Conservation (phyloP, 1,140 invertebrate genomes). For the Caerostris darwini region DNA sequence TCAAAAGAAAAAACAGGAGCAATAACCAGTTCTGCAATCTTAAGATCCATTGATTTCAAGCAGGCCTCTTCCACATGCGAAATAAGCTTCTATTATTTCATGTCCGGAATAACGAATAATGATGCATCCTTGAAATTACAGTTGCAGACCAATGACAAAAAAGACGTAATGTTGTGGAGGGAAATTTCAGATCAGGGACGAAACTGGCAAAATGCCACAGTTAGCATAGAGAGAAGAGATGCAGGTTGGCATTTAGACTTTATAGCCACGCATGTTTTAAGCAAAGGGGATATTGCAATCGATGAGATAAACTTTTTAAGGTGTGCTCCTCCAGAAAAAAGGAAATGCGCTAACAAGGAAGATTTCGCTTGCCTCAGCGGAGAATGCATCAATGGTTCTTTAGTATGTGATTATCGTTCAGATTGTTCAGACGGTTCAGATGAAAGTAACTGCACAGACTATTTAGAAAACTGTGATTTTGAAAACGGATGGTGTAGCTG, state of each 20-base stretch:
- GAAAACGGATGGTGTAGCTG: slow-evolving; percentile 74
- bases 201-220: slow-evolving; percentile 64
- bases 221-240: slow-evolving; percentile 39
- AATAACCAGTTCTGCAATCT: slow-evolving; percentile 11
- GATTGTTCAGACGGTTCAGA: slow-evolving; percentile 78
- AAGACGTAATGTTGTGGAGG: slow-evolving; percentile 57
- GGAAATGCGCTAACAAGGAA: slow-evolving; percentile 62
- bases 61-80: slow-evolving; percentile 52
- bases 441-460: slow-evolving; percentile 77
- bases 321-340: slow-evolving; percentile 69
- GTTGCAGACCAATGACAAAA: slow-evolving; percentile 12
- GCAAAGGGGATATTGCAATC: slow-evolving; percentile 68
- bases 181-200: slow-evolving; percentile 57
- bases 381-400: slow-evolving; percentile 70
- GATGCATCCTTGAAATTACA: slow-evolving; percentile 62
- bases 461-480: slow-evolving; percentile 72
- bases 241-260: slow-evolving; percentile 76
- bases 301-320: slow-evolving; percentile 73
- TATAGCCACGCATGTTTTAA: slow-evolving; percentile 68
- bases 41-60: slow-evolving; percentile 58
- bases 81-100: slow-evolving; percentile 75
- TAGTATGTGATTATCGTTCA: slow-evolving; percentile 76
- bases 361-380: slow-evolving; percentile 75
- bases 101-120: slow-evolving; percentile 59
- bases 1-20: slow-evolving; percentile 47